Evolutionary conservation across 2,113 vertebrate species (phyloP), one percentile per base, ranked within the genome.

Genomic region (Tetraodon nigroviridis): DNA sequence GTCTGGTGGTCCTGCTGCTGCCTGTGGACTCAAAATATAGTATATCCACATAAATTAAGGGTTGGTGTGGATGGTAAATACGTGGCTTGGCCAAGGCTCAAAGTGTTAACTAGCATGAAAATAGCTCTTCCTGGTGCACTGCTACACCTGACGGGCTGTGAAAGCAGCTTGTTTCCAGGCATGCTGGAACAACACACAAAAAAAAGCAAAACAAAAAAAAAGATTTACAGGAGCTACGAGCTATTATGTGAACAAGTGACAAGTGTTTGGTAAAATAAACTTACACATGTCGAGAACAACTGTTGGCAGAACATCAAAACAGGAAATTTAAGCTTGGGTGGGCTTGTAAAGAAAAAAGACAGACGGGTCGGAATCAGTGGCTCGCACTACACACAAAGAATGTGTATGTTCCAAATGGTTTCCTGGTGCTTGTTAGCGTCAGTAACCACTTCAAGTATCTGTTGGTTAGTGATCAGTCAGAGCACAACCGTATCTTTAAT

Each of bases 401-500:
- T 17, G 59, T 12, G 20, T 55, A 1, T 64, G 51, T 64, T n/a
- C 61, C 52, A 55, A 3, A 57, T 51, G 46, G 46, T 58, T 27
- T 51, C 16, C 19, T 58, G 51, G 24, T 45, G 60, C 22, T 60
- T 1, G 57, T 65, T 73, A 58, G 24, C 41, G 49, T 59, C 16
- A 20, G 20, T 8, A 55, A 52, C 29, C 45, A 20, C 10, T 73
- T 41, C 46, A 42, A 72, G 67, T 53, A 51, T 18, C 50, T 55
- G 48, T 66, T 27, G 24, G 20, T 18, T 47, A 22, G 20, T 45
- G 51, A 60, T 55, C 22, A 24, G 15, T 42, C 19, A 22, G n/a
- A 10, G 4, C 14, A 24, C 18, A 18, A 61, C 19, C 19, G 22
- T 4, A 13, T 51, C 19, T 22, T 21, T 47, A 17, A 29, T 45